A percentile compares a stretch with the other conserved stretches of the same genome.
Conservation (phyloP, 2,888 invertebrate genomes). For the Drosophila subquinaria region DNA sequence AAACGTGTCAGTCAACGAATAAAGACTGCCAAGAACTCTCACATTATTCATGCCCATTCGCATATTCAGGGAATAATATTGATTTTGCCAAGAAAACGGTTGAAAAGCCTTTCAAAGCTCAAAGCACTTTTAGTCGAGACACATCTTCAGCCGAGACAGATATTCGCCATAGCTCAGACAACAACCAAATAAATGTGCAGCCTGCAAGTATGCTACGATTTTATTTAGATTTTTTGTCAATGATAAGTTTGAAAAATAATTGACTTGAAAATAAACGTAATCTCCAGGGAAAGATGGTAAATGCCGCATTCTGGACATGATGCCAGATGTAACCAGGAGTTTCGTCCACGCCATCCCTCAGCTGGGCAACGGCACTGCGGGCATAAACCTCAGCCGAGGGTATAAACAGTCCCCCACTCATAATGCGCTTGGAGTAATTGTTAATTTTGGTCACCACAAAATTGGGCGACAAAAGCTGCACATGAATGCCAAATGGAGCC, state of each 20-base stretch:
- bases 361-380: slow-evolving; percentile 90
- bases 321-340: slow-evolving; percentile 96
- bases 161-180: slow-evolving; percentile 9
- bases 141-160: not conserved
- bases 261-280: slow-evolving; percentile 38
- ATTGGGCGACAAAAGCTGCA: slow-evolving; percentile 93
- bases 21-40: slow-evolving; percentile 33
- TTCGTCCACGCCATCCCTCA: slow-evolving; percentile 92
- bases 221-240: slow-evolving; percentile 17
- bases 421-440: slow-evolving; percentile 90
- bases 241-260: slow-evolving; percentile 24
- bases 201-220: slow-evolving; percentile 16
- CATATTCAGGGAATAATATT: slow-evolving; percentile 28
- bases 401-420: slow-evolving; percentile 88
- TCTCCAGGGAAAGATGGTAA: slow-evolving; percentile 42
- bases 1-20: slow-evolving; percentile 10
- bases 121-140: slow-evolving; percentile 25
- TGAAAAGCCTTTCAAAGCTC: slow-evolving; percentile 9
- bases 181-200: not conserved
- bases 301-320: slow-evolving; percentile 89
- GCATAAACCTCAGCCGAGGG: slow-evolving; percentile 90
- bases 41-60: not conserved
- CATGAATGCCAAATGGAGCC: slow-evolving; percentile 89
- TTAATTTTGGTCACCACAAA: slow-evolving; percentile 97
- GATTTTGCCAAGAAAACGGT: slow-evolving; percentile 41